These are phyloP conservation scores for Sebastes dallii DNA, from an alignment of 2,797 vertebrate genomes.

Conservation along the genomic window DNA sequence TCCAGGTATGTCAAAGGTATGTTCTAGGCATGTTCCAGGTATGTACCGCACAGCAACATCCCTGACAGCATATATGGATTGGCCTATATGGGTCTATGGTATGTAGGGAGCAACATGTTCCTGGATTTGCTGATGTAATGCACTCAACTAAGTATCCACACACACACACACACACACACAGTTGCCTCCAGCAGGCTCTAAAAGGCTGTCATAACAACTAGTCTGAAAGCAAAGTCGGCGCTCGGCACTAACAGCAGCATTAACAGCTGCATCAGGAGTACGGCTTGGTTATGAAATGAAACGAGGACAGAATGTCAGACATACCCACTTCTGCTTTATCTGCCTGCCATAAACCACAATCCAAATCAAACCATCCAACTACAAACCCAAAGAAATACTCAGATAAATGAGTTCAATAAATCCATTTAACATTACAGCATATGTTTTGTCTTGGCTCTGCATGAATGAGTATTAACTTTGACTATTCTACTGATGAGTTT, in stretches of 20 bases:
- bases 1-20: too few species aligned
- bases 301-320: slow-evolving; percentile 34
- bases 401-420: neutral
- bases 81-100: neutral
- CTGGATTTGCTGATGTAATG: neutral
- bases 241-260: slow-evolving; percentile 39
- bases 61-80: too few species aligned
- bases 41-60: too few species aligned
- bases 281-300: slow-evolving; percentile 30
- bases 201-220: slow-evolving; percentile 66
- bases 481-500: neutral
- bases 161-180: neutral
- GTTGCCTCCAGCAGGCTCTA: slow-evolving; percentile 53
- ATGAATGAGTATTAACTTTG: neutral
- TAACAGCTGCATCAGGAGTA: slow-evolving; percentile 29
- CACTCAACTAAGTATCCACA: neutral
- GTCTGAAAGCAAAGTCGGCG: slow-evolving; percentile 26
- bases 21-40: too few species aligned
- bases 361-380: neutral
- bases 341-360: neutral
- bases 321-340: slow-evolving; percentile 23
- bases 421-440: neutral
- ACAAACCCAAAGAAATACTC: neutral
- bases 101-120: neutral
- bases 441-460: neutral